phyloP scores from a whole-genome alignment of 2,113 vertebrate genomes.

The Eublepharis macularius region DNA sequence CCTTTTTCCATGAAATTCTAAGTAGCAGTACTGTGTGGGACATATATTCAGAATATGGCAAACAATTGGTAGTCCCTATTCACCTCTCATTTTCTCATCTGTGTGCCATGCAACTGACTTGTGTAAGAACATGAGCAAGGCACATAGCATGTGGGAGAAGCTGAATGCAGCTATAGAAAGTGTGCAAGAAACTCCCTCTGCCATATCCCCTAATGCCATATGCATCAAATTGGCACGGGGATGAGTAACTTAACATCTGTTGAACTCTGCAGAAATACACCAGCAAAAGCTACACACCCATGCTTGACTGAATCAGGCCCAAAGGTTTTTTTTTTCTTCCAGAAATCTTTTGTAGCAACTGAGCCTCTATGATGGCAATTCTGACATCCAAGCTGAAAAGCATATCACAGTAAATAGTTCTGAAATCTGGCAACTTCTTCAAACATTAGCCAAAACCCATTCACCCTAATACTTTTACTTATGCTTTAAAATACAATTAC shows the following conservation, averaged over 20 bases:
- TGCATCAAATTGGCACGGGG: not conserved
- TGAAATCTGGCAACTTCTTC: conserved; percentile 84
- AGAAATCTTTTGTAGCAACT: conserved; percentile 73
- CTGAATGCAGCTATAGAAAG: too few relatives aligned
- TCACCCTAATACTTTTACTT: conserved; percentile 46
- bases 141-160: not conserved
- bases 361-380: conserved; percentile 81
- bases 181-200: not conserved
- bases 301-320: not conserved
- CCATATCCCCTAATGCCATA: not conserved
- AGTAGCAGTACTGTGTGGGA: not conserved
- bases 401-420: conserved; percentile 81
- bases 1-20: too few relatives aligned
- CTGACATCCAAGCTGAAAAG: conserved; percentile 80
- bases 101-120: not conserved
- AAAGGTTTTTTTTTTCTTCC: conserved; percentile 56
- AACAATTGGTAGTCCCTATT: too few relatives aligned
- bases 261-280: too few relatives aligned
- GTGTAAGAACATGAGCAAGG: too few relatives aligned
- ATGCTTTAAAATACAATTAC: conserved; percentile 11
- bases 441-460: conserved; percentile 59
- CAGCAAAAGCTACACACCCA: too few relatives aligned
- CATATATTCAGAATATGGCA: too few relatives aligned
- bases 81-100: too few relatives aligned
- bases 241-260: too few relatives aligned